Evolutionary conservation across 2,888 invertebrate species (phyloP).

Genomic region (Patella depressa): DNA sequence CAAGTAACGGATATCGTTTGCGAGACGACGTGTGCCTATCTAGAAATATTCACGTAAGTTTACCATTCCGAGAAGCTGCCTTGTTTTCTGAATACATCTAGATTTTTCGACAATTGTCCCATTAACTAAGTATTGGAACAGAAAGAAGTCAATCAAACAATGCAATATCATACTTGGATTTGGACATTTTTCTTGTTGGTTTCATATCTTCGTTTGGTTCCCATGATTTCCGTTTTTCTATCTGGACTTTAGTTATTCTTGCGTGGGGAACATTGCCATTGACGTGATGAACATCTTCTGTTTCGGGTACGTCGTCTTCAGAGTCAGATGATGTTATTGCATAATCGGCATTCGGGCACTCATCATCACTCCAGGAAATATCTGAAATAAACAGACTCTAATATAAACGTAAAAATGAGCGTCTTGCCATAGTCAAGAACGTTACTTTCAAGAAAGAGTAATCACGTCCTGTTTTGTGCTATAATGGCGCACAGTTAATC

Average conservation of each 20-base stretch:
- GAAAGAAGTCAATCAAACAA: neutral
- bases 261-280: neutral
- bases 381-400: neutral
- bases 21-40: too few relatives aligned
- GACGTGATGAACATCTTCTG: neutral
- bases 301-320: neutral
- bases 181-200: neutral
- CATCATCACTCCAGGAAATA: neutral
- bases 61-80: too few relatives aligned
- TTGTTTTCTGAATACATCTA: too few relatives aligned
- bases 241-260: neutral
- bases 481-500: too few relatives aligned
- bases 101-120: too few relatives aligned
- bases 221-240: neutral
- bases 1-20: too few relatives aligned
- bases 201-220: neutral
- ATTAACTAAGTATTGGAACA: too few relatives aligned
- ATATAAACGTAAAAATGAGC: too few relatives aligned
- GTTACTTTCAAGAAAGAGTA: too few relatives aligned
- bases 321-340: neutral
- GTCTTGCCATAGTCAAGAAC: too few relatives aligned
- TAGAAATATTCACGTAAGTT: too few relatives aligned
- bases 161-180: neutral
- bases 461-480: too few relatives aligned
- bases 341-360: neutral